phyloP scores from a whole-genome alignment of 1,140 invertebrate species.

The Manduca sexta region DNA sequence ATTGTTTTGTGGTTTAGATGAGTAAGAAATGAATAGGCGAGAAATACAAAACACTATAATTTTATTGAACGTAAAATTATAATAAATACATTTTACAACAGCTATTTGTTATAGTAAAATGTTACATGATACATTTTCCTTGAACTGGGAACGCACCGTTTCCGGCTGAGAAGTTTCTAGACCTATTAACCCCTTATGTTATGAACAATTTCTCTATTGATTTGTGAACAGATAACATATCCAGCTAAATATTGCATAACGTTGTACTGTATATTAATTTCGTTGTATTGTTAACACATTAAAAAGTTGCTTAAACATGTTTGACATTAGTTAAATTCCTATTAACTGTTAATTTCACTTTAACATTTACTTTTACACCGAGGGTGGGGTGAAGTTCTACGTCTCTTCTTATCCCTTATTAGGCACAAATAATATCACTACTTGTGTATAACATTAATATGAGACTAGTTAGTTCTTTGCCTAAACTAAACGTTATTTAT shows the following conservation, averaged over 20 bases:
- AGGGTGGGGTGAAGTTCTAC: too few species aligned
- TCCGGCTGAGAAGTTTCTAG: too few species aligned
- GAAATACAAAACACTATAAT: constrained; percentile 25
- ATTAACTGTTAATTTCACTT: too few species aligned
- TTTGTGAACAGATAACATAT: not conserved
- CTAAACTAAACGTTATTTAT: constrained; percentile 54
- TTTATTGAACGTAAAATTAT: constrained; percentile 57
- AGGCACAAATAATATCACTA: constrained; percentile 62
- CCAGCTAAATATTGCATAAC: not conserved
- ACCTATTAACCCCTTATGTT: too few species aligned
- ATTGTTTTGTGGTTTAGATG: too few species aligned
- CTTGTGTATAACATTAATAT: constrained; percentile 62
- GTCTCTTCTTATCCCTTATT: constrained; percentile 21
- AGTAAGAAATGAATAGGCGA: not conserved
- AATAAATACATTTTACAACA: constrained; percentile 69
- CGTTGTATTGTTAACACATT: constrained; percentile 20
- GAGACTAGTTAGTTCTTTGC: constrained; percentile 70
- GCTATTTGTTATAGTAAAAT: constrained; percentile 51
- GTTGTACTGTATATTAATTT: constrained; percentile 13
- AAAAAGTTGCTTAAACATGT: too few species aligned
- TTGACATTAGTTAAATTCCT: too few species aligned
- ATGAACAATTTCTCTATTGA: not conserved
- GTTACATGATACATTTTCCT: constrained; percentile 29
- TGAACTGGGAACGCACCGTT: constrained; percentile 28
- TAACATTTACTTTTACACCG: too few species aligned